A percentile compares a stretch with the other conserved stretches of the same genome.
These are phyloP conservation scores for Eudemis profundana DNA, from an alignment of 2,888 invertebrate species.

Conservation along the genomic window DNA sequence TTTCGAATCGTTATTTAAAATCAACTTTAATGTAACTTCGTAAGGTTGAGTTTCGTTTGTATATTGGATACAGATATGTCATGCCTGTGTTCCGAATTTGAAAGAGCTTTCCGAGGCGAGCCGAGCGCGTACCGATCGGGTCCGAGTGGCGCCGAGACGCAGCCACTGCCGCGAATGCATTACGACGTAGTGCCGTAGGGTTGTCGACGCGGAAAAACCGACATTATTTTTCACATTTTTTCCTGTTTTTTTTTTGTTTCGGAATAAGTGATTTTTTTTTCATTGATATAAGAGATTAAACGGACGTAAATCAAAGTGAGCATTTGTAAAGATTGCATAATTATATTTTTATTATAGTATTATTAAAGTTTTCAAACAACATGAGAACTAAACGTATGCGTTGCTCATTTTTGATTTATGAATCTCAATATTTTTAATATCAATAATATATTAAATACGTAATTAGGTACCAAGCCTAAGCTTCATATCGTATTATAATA, in stretches of 20 bases:
- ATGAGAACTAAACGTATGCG: too few species aligned
- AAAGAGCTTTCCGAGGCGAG: constrained; percentile 77
- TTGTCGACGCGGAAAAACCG: constrained; percentile 47
- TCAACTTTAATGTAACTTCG: background rate
- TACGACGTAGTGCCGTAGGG: constrained; percentile 76
- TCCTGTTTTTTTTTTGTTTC: background rate
- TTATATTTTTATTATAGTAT: too few species aligned
- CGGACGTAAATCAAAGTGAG: background rate
- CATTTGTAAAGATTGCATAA: too few species aligned
- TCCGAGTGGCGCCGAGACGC: constrained; percentile 81
- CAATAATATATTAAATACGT: too few species aligned
- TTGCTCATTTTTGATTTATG: too few species aligned
- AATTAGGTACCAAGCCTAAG: too few species aligned
- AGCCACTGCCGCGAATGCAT: constrained; percentile 80
- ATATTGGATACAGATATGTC: constrained; percentile 68
- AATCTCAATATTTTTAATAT: too few species aligned
- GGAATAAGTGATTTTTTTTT: background rate
- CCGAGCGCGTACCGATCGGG: constrained; percentile 83
- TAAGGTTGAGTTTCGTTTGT: constrained; percentile 55
- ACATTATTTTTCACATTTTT: constrained; percentile 2
- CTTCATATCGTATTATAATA: too few species aligned
- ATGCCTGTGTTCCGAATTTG: constrained; percentile 76
- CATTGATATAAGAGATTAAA: background rate
- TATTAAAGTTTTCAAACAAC: too few species aligned
- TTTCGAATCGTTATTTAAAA: constrained; percentile 44